A percentile compares a stretch with the other conserved stretches of the same genome.
These are phyloP conservation scores for Phalanger gymnotis DNA, from an alignment of 2,797 vertebrate genomes.

Conservation along the genomic window DNA sequence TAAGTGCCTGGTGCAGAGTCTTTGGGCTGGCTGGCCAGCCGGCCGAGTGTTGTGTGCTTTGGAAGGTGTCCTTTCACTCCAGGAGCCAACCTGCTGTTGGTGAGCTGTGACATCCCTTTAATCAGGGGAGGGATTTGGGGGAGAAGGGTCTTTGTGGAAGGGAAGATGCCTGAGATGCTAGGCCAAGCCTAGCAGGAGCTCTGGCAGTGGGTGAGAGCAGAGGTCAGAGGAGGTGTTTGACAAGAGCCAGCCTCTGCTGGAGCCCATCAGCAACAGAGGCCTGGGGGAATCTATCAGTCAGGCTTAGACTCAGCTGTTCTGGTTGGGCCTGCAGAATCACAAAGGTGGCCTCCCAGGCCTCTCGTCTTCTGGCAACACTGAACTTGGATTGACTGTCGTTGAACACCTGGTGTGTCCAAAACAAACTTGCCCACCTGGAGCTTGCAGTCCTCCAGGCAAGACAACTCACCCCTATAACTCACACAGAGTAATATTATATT, in stretches of 20 bases:
- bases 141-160: not conserved
- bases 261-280: not conserved
- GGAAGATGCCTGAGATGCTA: not conserved
- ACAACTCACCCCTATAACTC: not conserved
- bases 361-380: not conserved
- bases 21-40: not conserved
- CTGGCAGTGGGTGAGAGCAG: not conserved
- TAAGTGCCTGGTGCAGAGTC: slow-evolving; percentile 86
- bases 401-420: not conserved
- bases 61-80: not conserved
- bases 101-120: not conserved
- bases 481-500: not conserved
- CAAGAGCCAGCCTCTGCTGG: not conserved
- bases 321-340: not conserved
- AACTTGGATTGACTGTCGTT: not conserved
- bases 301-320: not conserved
- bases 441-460: not conserved
- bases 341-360: not conserved
- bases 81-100: not conserved
- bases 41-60: no score
- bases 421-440: not conserved
- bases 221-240: not conserved
- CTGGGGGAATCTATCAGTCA: not conserved
- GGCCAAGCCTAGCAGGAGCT: not conserved
- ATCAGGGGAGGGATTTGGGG: not conserved